Percentiles rank a stretch among this genome's conserved stretches.
These are phyloP conservation scores for Vespertilio murinus DNA, from an alignment of 2,797 vertebrate genomes.

Conservation along the genomic window DNA sequence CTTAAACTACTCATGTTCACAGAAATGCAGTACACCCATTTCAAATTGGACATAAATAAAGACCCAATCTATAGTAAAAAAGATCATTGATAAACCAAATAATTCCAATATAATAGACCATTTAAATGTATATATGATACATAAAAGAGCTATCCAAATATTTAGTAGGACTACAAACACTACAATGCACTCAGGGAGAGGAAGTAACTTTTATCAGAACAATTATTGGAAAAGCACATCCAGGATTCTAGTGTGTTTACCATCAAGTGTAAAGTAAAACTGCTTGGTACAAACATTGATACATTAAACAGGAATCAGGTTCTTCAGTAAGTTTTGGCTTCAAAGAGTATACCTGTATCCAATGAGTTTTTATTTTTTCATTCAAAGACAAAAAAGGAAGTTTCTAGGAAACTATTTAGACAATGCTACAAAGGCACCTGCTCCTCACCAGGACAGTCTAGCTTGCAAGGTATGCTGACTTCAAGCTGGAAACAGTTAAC, in stretches of 20 bases:
- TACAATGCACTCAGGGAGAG: background rate
- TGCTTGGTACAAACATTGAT: background rate
- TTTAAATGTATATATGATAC: background rate
- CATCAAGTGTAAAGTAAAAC: background rate
- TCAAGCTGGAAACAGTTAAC: slow-evolving; percentile 1
- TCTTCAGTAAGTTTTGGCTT: background rate
- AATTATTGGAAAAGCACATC: background rate
- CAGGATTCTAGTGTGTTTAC: background rate
- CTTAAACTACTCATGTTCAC: background rate
- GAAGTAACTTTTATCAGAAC: background rate
- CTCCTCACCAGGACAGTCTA: background rate
- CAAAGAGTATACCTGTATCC: background rate
- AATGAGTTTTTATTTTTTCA: background rate
- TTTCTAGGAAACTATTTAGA: background rate
- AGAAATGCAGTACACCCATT: background rate
- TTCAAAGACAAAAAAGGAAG: slow-evolving; percentile 28
- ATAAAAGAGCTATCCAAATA: background rate
- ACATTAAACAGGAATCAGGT: background rate
- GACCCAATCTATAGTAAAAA: background rate
- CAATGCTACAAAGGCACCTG: background rate
- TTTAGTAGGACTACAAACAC: background rate
- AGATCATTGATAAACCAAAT: background rate
- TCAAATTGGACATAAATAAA: slow-evolving; percentile 17
- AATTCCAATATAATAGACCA: background rate
- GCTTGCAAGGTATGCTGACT: background rate